Evolutionary conservation across 92 coral and sea anemone genomes (phyloP), one percentile per base, ranked within the genome.

Genomic region (Montipora capitata): DNA sequence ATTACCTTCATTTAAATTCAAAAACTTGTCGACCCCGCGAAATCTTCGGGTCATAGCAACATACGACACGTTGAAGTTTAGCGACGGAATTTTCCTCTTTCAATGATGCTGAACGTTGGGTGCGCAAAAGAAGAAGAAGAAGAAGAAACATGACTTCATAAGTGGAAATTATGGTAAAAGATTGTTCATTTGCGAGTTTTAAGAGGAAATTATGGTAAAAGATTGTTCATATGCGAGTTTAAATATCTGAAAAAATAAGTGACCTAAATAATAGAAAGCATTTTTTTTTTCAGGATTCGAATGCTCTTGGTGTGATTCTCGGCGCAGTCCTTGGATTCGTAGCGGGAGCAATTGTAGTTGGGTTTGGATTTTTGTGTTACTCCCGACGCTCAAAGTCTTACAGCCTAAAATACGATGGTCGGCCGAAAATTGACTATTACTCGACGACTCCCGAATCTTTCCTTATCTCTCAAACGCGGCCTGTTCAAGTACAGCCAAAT

Each of bases 401-500:
- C 70, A 51, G 70, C 16, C 87, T 89, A 10, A 83, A 58, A n/a
- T 76, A 78, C 17, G 91, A 82, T 20, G 72, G 84, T 64, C 91
- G 98, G 20, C 87, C 98, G 38, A 87, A 83, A 63, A 87, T 93
- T 0, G 96, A 93, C 49, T 91, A 91, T 69, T 95, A 90, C 43
- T 49, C 93, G 10, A 63, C 82, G 4, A 75, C 88, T 10, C 84
- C 93, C 15, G 93, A 88, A n/a, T 66, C 86, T 5, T 76, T 85
- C 10, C 90, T 80, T 48, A 77, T 84, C 35, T 79, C 96, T 2
- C 94, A 95, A 72, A 95, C 98, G 2, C 74, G 95, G 3, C 96
- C 98, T 1, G 92, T 92, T 63, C 98, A 94, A 62, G 88, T 95
- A 11, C 98, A 95, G 49, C 98, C 98, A 11, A 93, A 86, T 66